Base-by-base conservation (phyloP, 2,797 vertebrate genomes). In the Acridotheres tristis region DNA sequence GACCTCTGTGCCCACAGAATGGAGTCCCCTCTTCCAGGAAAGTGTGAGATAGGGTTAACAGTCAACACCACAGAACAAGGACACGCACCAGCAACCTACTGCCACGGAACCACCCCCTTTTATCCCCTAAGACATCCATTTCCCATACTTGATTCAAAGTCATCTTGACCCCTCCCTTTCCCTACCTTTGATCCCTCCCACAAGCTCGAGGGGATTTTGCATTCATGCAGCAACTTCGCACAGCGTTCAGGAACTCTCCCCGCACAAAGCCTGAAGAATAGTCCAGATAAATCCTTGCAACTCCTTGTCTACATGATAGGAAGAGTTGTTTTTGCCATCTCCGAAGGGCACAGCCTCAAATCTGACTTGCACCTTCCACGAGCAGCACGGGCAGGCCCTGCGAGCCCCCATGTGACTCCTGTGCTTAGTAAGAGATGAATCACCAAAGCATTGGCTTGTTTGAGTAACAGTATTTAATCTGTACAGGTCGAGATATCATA, bases 381-480 rank as follows among this genome's bases (percentile, higher is more conserved):
- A 55, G 55, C 29, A 66, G 23, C 48, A 30, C n/a, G 36, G 27
- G 53, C 43, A 76, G 36, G 23, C n/a, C 51, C 62, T 50, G 27
- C 2, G 0, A 75, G 22, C 48, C 30, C 47, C 7, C 17, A 0
- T 1, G 7, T 13, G 30, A 48, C 23, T 59, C 9, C 3, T 48
- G 34, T 10, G 32, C n/a, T 71, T 38, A 75, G 38, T 4, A 75
- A 93, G n/a, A 96, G 63, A 96, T 62, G 25, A 22, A 91, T 77
- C 91, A 96, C 79, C 73, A 81, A 40, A 94, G 40, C 85, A n/a
- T 1, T 4, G 36, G 47, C 26, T 90, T 48, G 93, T 96, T 96
- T 94, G 92, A 96, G 90, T 86, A 96, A 84, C 80, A 69, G 94
- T 94, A 96, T 96, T 96, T 96, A 96, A 96, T 95, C 93, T 95